phyloP scores from a whole-genome alignment of 2,113 vertebrate genomes.

The Ophiodon elongatus region DNA sequence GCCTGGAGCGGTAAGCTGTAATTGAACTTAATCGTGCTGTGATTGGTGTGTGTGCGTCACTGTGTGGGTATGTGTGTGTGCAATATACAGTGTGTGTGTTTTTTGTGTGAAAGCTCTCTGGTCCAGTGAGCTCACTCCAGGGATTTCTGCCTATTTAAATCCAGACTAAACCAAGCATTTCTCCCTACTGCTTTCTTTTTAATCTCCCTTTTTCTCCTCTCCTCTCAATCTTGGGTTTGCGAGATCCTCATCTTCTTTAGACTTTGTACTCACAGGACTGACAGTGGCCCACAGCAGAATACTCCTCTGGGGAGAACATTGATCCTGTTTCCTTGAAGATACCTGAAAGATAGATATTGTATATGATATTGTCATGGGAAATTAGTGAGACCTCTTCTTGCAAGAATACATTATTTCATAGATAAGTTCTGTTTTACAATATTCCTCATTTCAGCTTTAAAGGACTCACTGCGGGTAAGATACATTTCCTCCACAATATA shows the following conservation, averaged over 20 bases:
- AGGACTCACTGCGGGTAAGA: too few species aligned
- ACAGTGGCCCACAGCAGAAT: constrained; percentile 80
- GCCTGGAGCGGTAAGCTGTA: constrained; percentile 75
- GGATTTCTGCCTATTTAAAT: constrained; percentile 70
- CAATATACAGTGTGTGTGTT: constrained; percentile 6
- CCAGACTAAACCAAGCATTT: constrained; percentile 67
- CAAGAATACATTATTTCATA: too few species aligned
- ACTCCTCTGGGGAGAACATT: constrained; percentile 80
- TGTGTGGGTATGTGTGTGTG: constrained; percentile 17
- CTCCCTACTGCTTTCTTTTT: constrained; percentile 24
- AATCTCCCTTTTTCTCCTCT: constrained; percentile 28
- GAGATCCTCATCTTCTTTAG: constrained; percentile 7
- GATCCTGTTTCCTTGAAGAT: constrained; percentile 86
- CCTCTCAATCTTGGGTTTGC: background rate
- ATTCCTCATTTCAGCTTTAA: too few species aligned
- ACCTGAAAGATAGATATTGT: constrained; percentile 70
- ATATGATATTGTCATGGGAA: too few species aligned
- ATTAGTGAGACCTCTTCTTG: too few species aligned
- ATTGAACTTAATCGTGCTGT: constrained; percentile 79
- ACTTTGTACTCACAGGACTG: constrained; percentile 82
- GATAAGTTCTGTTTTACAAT: too few species aligned
- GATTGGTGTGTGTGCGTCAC: constrained; percentile 55
- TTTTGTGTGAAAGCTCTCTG: constrained; percentile 30
- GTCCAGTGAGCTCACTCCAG: constrained; percentile 36
- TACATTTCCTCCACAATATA: too few species aligned